Evolutionary conservation across 1,140 invertebrate species (phyloP).

Genomic region (Drosophila nigrodunni): DNA sequence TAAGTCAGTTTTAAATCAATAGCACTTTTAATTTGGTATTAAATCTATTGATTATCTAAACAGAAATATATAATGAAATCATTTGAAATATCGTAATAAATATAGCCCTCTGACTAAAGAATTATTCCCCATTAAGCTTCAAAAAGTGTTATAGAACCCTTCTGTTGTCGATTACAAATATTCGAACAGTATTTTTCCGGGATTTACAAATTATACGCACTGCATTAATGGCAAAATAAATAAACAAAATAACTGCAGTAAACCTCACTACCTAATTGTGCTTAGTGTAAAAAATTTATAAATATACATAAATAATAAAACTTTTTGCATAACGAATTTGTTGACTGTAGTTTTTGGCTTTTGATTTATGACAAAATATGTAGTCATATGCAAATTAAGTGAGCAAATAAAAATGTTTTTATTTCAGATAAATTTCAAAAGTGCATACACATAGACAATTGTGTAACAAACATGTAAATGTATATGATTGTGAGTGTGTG

Average conservation of each 20-base stretch:
- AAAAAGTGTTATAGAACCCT: too few species aligned
- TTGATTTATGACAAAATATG: constrained; percentile 39
- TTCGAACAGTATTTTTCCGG: too few species aligned
- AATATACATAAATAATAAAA: constrained; percentile 34
- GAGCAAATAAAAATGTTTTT: constrained; percentile 38
- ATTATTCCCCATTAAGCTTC: too few species aligned
- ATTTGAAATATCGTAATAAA: too few species aligned
- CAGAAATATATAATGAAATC: too few species aligned
- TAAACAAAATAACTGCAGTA: constrained; percentile 6
- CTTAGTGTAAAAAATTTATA: constrained; percentile 13
- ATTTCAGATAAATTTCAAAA: constrained; percentile 36
- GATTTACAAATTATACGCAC: neutral
- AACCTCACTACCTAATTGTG: constrained; percentile 30
- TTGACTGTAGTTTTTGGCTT: constrained; percentile 28
- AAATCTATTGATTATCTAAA: too few species aligned
- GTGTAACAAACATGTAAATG: constrained; percentile 15
- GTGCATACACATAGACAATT: constrained; percentile 36
- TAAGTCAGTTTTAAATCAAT: too few species aligned
- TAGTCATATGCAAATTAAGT: constrained; percentile 29
- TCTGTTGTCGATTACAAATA: too few species aligned
- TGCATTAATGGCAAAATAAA: neutral
- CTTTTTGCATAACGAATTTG: constrained; percentile 44
- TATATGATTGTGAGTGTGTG: neutral
- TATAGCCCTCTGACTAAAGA: too few species aligned
- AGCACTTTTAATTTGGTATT: too few species aligned